Evolutionary conservation across 2,888 invertebrate genomes (phyloP).

Genomic region (Endotricha flammealis): DNA sequence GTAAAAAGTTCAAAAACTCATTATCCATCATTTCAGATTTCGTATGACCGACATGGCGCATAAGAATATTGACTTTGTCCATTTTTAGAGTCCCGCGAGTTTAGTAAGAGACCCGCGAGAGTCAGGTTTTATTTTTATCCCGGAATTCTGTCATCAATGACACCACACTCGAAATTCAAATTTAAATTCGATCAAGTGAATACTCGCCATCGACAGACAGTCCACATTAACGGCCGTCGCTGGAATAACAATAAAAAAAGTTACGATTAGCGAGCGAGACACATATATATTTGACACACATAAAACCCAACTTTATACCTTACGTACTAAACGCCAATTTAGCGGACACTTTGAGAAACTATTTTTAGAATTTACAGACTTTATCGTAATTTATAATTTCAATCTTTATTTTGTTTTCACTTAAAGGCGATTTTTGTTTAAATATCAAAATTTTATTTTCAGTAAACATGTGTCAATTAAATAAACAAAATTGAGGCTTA

Average conservation of each 20-base stretch:
- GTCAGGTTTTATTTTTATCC: too few relatives aligned
- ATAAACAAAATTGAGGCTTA: neutral
- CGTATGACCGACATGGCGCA: too few relatives aligned
- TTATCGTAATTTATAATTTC: constrained; percentile 3
- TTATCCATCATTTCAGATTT: too few relatives aligned
- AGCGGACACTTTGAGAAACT: neutral
- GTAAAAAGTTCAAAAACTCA: too few relatives aligned
- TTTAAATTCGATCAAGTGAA: constrained; percentile 13
- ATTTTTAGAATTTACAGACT: neutral
- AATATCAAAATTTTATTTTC: neutral
- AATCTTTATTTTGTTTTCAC: neutral
- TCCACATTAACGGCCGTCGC: constrained; percentile 25
- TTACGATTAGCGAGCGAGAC: constrained; percentile 53
- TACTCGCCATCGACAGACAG: constrained; percentile 11
- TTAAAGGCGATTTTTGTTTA: neutral
- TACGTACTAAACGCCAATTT: constrained; percentile 11
- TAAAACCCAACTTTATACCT: constrained; percentile 17
- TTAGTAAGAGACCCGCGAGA: too few relatives aligned
- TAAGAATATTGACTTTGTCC: too few relatives aligned
- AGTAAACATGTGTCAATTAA: neutral
- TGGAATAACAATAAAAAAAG: constrained; percentile 46
- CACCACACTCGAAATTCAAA: too few relatives aligned
- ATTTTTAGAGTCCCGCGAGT: too few relatives aligned
- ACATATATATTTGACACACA: constrained; percentile 47
- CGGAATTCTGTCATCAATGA: too few relatives aligned